Conservation (phyloP, 2,888 invertebrate species). For the Exocentrus adspersus region DNA sequence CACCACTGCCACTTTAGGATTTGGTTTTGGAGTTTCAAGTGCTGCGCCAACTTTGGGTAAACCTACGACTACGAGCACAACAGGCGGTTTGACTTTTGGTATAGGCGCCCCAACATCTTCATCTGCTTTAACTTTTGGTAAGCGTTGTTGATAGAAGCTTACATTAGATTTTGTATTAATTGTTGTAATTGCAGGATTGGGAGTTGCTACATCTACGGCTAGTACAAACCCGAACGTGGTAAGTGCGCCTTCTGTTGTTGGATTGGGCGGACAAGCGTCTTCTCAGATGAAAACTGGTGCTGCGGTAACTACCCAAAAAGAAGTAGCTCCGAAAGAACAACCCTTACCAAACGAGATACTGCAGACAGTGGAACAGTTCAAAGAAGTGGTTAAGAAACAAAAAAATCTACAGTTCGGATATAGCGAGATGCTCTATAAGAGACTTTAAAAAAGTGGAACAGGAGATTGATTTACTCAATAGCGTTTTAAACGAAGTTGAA, state of each 20-base stretch:
- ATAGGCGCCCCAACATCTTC: conserved; percentile 30
- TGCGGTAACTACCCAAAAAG: conserved; percentile 59
- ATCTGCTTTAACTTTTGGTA: conserved; percentile 23
- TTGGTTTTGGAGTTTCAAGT: conserved; percentile 32
- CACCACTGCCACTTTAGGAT: conserved; percentile 31
- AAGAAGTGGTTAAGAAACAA: conserved; percentile 86
- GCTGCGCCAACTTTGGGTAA: conserved; percentile 36
- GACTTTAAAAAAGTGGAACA: conserved; percentile 72
- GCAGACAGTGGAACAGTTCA: conserved; percentile 81
- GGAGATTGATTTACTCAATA: conserved; percentile 70
- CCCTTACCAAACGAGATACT: conserved; percentile 80
- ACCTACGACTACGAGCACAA: conserved; percentile 29
- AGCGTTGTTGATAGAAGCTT: neutral
- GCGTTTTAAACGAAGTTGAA: conserved; percentile 70
- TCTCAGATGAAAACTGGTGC: conserved; percentile 62
- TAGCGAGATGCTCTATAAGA: conserved; percentile 66
- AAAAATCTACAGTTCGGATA: conserved; percentile 69
- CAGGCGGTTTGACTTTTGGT: conserved; percentile 31
- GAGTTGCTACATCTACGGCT: conserved; percentile 29
- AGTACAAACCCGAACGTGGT: conserved; percentile 24
- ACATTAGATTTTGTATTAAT: conserved; percentile 1
- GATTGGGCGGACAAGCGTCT: conserved; percentile 79
- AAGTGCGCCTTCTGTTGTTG: conserved; percentile 59
- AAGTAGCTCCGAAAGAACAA: conserved; percentile 71
- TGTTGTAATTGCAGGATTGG: conserved; percentile 17